Conservation (phyloP, 2,113 vertebrate genomes). For the Stigmatopora argus region DNA sequence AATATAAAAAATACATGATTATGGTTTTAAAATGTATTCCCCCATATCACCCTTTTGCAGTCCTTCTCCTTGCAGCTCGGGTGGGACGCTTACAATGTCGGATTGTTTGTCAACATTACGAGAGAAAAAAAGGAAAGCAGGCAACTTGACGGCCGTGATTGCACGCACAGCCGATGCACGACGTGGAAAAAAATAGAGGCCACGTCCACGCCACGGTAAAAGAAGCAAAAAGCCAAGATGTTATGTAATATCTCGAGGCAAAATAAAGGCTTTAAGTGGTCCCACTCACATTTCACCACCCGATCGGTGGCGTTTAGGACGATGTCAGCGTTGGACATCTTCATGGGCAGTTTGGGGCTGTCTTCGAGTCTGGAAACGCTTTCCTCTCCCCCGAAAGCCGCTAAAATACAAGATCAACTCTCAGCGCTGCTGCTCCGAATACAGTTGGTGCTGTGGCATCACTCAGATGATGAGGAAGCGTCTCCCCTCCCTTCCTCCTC, state of each 20-base stretch:
- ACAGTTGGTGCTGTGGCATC: slow-evolving; percentile 74
- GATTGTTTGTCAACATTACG: slow-evolving; percentile 61
- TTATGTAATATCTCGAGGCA: slow-evolving; percentile 44
- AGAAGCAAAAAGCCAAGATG: slow-evolving; percentile 22
- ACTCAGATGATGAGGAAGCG: slow-evolving; percentile 69
- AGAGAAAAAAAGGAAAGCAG: slow-evolving; percentile 11
- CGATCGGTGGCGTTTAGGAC: slow-evolving; percentile 75
- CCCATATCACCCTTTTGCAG: not conserved
- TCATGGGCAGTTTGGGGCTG: slow-evolving; percentile 70
- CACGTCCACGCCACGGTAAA: slow-evolving; percentile 17
- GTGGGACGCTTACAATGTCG: slow-evolving; percentile 31
- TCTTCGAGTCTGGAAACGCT: slow-evolving; percentile 60
- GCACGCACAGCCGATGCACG: slow-evolving; percentile 25
- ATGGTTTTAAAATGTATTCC: slow-evolving; percentile 20
- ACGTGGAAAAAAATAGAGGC: slow-evolving; percentile 25
- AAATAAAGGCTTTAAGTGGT: slow-evolving; percentile 9
- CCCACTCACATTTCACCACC: slow-evolving; percentile 77
- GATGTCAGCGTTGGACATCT: slow-evolving; percentile 82
- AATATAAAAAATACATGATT: slow-evolving; percentile 19
- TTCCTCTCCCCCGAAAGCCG: slow-evolving; percentile 9
- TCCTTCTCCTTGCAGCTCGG: slow-evolving; percentile 8
- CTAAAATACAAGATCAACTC: slow-evolving; percentile 20
- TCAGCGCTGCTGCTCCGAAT: slow-evolving; percentile 59
- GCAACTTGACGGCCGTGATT: slow-evolving; percentile 45
- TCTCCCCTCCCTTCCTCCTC: slow-evolving; percentile 20